Percentiles rank a stretch among this genome's conserved stretches.
Conservation (phyloP, 2,888 invertebrate genomes). For the Metellina segmentata region DNA sequence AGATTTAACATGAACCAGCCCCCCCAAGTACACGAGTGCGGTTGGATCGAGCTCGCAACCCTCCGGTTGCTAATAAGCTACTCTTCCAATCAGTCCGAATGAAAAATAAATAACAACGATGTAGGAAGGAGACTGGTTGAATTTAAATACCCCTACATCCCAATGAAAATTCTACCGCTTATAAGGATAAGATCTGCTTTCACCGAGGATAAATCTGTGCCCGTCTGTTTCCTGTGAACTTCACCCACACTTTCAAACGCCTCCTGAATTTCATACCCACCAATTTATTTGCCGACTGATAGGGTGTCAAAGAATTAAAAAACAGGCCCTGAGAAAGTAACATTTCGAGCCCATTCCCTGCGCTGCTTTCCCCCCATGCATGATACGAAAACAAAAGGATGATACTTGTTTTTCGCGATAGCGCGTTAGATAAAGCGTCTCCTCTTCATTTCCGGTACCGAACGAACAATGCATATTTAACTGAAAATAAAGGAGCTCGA, state of each 20-base stretch:
- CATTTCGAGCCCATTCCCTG: not conserved
- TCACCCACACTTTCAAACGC: not conserved
- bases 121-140: too few species aligned
- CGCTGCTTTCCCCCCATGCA: not conserved
- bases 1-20: too few species aligned
- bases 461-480: slow-evolving; percentile 48
- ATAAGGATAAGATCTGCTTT: too few species aligned
- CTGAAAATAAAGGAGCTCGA: not conserved
- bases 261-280: not conserved
- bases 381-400: slow-evolving; percentile 40
- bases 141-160: too few species aligned
- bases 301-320: not conserved
- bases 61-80: too few species aligned
- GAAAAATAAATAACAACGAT: too few species aligned
- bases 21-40: too few species aligned
- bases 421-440: not conserved
- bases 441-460: slow-evolving; percentile 20
- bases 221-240: not conserved
- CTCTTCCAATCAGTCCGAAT: too few species aligned
- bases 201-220: too few species aligned
- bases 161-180: too few species aligned
- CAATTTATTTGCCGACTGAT: not conserved
- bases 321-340: slow-evolving; percentile 28
- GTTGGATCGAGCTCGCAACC: too few species aligned
- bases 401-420: slow-evolving; percentile 37